Conservation (phyloP, 2,888 invertebrate species). For the Epicampocera succincta region DNA sequence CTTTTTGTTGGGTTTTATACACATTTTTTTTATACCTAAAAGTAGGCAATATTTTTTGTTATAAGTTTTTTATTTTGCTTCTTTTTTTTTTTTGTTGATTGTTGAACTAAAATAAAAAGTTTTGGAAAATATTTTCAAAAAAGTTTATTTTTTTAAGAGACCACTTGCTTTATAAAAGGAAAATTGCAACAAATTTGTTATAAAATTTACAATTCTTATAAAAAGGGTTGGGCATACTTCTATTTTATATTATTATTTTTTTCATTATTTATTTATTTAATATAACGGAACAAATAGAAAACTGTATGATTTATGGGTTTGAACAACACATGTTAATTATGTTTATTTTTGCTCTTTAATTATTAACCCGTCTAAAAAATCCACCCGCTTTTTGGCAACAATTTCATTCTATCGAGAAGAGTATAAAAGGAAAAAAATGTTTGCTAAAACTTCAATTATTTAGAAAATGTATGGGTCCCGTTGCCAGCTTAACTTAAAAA, state of each 20-base stretch:
- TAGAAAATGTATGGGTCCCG: slow-evolving; percentile 62
- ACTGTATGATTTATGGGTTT: slow-evolving; percentile 49
- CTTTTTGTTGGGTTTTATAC: slow-evolving; percentile 41
- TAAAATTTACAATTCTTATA: slow-evolving; percentile 46
- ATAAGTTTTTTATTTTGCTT: slow-evolving; percentile 27
- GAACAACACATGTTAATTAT: slow-evolving; percentile 66
- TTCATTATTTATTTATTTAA: background rate
- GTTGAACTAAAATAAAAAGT: slow-evolving; percentile 53
- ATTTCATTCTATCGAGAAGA: slow-evolving; percentile 18
- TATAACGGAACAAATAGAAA: slow-evolving; percentile 6
- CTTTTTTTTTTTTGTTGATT: slow-evolving; percentile 34
- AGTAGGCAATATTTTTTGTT: slow-evolving; percentile 65
- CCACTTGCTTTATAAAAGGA: slow-evolving; percentile 59
- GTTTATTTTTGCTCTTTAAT: slow-evolving; percentile 54
- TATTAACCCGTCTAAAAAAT: slow-evolving; percentile 30
- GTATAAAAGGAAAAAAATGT: background rate
- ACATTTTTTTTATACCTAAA: slow-evolving; percentile 46
- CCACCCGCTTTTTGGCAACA: background rate
- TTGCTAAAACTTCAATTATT: slow-evolving; percentile 54
- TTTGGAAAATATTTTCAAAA: slow-evolving; percentile 45
- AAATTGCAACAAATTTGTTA: slow-evolving; percentile 58
- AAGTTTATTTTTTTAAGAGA: slow-evolving; percentile 27
- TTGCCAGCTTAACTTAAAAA: slow-evolving; percentile 35
- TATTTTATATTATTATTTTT: too few species aligned
- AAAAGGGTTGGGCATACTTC: slow-evolving; percentile 20